phyloP scores from a whole-genome alignment of 2,888 invertebrate species.

The Chymomyza caudatula region DNA sequence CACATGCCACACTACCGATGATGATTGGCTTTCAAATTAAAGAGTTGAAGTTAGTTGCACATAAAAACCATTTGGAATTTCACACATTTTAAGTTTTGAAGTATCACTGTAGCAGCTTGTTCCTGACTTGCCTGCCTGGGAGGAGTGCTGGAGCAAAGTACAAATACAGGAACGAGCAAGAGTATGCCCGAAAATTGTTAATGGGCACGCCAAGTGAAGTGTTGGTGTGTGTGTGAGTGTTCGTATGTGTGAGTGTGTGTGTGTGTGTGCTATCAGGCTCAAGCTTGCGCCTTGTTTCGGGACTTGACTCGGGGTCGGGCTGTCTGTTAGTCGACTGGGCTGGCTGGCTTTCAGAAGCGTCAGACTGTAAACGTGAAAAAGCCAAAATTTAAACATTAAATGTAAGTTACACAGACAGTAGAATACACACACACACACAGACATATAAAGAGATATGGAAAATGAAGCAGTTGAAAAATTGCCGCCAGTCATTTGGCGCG shows the following conservation, averaged over 20 bases:
- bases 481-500: constrained; percentile 70
- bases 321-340: constrained; percentile 5
- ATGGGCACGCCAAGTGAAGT: constrained; percentile 50
- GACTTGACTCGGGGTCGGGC: not conserved
- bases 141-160: not conserved
- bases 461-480: constrained; percentile 62
- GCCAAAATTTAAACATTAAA: constrained; percentile 66
- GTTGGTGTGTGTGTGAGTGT: constrained; percentile 42
- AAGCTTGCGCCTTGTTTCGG: not conserved
- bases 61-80: not conserved
- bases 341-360: constrained; percentile 54
- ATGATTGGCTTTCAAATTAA: no score
- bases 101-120: not conserved
- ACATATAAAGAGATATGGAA: constrained; percentile 39
- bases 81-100: not conserved
- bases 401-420: constrained; percentile 46
- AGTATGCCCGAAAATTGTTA: constrained; percentile 54
- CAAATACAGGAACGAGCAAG: not conserved
- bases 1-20: no score
- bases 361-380: constrained; percentile 69
- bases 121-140: not conserved
- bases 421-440: constrained; percentile 20
- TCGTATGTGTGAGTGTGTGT: constrained; percentile 20
- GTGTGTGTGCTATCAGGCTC: not conserved
- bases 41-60: not conserved